Evolutionary conservation across 2,888 invertebrate species (phyloP).

Genomic region (Ceramica pisi): DNA sequence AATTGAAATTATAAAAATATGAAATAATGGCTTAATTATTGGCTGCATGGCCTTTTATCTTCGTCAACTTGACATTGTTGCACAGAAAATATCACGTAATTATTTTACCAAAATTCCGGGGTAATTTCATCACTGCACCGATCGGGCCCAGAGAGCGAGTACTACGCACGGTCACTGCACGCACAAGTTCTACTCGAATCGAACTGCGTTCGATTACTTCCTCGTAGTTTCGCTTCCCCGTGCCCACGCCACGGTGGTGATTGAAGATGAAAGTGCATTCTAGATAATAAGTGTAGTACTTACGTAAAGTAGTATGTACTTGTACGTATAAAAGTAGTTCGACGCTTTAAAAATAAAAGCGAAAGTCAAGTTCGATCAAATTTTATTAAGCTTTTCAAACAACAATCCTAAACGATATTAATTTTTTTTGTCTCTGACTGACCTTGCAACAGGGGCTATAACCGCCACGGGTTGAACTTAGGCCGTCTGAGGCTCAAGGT

Average conservation of each 20-base stretch:
- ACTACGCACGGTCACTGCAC: constrained; percentile 67
- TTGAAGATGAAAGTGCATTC: constrained; percentile 76
- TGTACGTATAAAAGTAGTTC: neutral
- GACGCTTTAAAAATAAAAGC: neutral
- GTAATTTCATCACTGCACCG: constrained; percentile 62
- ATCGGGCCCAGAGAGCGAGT: constrained; percentile 23
- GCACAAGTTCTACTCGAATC: constrained; percentile 64
- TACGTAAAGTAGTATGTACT: neutral
- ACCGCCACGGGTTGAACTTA: constrained; percentile 67
- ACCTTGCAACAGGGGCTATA: constrained; percentile 75
- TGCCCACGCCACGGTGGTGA: constrained; percentile 58
- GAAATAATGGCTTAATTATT: constrained; percentile 9
- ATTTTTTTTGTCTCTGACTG: constrained; percentile 55
- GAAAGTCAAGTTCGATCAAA: neutral
- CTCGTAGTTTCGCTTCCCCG: constrained; percentile 77
- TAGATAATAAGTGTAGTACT: constrained; percentile 20
- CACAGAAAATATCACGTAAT: neutral
- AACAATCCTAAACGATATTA: constrained; percentile 6
- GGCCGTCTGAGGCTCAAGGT: constrained; percentile 74
- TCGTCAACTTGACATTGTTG: neutral
- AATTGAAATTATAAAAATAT: constrained; percentile 9
- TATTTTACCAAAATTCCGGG: constrained; percentile 61
- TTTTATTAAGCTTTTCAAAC: neutral
- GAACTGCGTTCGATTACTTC: constrained; percentile 74
- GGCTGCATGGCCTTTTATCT: neutral